Percentiles rank a stretch among this genome's conserved stretches.
Evolutionary conservation across 2,888 invertebrate species (phyloP).

Genomic region (Elmis aenea): DNA sequence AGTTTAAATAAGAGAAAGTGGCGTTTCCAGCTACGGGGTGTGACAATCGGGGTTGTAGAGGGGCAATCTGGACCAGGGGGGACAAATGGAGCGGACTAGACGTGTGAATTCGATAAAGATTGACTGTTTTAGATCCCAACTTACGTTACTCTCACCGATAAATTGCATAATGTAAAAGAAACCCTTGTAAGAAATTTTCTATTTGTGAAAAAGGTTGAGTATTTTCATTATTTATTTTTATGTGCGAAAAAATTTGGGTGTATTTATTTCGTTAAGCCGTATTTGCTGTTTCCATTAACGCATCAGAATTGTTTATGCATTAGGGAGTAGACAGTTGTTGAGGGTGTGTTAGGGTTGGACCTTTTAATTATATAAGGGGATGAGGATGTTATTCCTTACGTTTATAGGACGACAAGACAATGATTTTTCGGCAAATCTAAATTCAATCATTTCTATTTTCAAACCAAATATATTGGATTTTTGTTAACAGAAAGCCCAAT

Average conservation of each 20-base stretch:
- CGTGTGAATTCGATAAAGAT: conserved; percentile 45
- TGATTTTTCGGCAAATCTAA: no score
- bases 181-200: no score
- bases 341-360: conserved; percentile 32
- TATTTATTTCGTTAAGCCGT: no score
- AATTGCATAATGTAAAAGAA: no score
- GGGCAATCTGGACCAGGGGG: conserved; percentile 26
- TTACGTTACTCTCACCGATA: conserved; percentile 12
- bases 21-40: conserved; percentile 34
- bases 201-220: no score
- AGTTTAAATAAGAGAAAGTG: conserved; percentile 48
- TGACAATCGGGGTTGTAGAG: no score
- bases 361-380: conserved; percentile 37
- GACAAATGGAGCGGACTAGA: conserved; percentile 42
- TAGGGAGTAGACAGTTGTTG: conserved; percentile 33
- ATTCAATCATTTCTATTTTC: no score
- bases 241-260: no score
- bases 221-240: no score
- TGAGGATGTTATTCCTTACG: conserved; percentile 23
- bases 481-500: no score
- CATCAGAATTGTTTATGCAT: conserved; percentile 33
- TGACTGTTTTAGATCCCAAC: conserved; percentile 28
- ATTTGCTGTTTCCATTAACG: conserved; percentile 15
- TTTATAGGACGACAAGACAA: conserved; percentile 12
- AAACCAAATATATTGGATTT: no score